Conservation (phyloP, 1,140 invertebrate species). For the Tachypleus tridentatus region DNA sequence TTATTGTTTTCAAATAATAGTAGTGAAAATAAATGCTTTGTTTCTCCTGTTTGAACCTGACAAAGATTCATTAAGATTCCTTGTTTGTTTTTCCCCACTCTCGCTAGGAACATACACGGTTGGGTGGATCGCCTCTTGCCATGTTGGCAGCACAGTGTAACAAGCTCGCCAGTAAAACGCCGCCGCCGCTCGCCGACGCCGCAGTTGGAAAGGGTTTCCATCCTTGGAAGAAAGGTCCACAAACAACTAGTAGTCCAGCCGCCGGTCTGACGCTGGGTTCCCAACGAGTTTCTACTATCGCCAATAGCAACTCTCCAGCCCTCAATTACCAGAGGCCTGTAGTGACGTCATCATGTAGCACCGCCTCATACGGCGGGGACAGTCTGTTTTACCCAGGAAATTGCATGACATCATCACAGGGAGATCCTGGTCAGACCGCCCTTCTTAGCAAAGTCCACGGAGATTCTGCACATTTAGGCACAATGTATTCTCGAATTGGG, state of each 20-base stretch:
- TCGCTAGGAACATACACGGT: constrained; percentile 76
- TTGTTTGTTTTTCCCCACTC: no score
- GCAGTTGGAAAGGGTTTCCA: constrained; percentile 95
- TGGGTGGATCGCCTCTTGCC: constrained; percentile 72
- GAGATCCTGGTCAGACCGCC: background rate
- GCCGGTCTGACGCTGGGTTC: background rate
- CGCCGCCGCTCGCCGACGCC: constrained; percentile 85
- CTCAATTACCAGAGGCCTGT: background rate
- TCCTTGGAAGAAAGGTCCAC: constrained; percentile 76
- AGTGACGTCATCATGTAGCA: background rate
- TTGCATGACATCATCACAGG: background rate
- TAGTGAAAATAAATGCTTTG: no score
- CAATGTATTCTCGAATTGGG: background rate
- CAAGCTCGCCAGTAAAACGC: constrained; percentile 86
- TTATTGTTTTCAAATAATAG: no score
- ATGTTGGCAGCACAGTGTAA: constrained; percentile 96
- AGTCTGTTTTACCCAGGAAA: constrained; percentile 29
- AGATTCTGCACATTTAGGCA: background rate
- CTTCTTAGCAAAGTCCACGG: background rate
- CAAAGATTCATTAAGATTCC: no score
- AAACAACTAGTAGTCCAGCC: no score
- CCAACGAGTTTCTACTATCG: background rate
- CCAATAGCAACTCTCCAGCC: background rate
- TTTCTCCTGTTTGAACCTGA: no score
- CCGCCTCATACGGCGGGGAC: constrained; percentile 7